Percentiles rank a stretch among this genome's conserved stretches.
These are phyloP conservation scores for Cercopithecus petaurista DNA, from an alignment of 2,797 vertebrate genomes.

Conservation along the genomic window DNA sequence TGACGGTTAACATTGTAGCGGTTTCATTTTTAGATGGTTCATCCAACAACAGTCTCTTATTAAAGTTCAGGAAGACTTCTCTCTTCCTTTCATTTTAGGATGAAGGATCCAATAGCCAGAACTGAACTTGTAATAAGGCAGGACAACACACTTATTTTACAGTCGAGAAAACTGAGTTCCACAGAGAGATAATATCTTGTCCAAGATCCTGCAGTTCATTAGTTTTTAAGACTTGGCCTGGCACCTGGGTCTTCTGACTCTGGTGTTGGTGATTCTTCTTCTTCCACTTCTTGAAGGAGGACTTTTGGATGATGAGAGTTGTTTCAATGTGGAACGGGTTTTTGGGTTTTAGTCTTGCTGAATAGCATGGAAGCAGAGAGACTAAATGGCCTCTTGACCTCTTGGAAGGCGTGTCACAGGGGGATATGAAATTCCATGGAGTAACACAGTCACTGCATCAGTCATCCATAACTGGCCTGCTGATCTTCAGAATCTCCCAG, in stretches of 20 bases:
- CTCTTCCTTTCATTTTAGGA: not conserved
- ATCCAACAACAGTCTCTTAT: not conserved
- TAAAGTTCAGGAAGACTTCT: not conserved
- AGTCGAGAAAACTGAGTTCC: not conserved
- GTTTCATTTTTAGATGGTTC: not conserved
- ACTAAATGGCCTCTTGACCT: not conserved
- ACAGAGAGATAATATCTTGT: not conserved
- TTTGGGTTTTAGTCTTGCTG: not conserved
- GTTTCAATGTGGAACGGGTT: not conserved
- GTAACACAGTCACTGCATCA: fast-evolving
- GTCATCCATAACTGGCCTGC: not conserved
- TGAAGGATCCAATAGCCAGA: not conserved
- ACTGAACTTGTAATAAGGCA: not conserved
- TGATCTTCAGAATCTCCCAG: not conserved
- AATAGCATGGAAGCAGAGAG: not conserved
- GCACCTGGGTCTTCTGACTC: not conserved
- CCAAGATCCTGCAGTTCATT: not conserved
- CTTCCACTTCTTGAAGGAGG: not conserved
- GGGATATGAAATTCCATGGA: not conserved
- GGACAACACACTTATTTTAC: not conserved
- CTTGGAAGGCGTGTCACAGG: not conserved
- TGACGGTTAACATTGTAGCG: not conserved
- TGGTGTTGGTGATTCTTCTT: not conserved
- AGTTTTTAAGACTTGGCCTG: not conserved
- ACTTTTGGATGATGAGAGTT: not conserved